Evolutionary conservation across 1,140 invertebrate genomes (phyloP).

Genomic region (Bombus turneri): DNA sequence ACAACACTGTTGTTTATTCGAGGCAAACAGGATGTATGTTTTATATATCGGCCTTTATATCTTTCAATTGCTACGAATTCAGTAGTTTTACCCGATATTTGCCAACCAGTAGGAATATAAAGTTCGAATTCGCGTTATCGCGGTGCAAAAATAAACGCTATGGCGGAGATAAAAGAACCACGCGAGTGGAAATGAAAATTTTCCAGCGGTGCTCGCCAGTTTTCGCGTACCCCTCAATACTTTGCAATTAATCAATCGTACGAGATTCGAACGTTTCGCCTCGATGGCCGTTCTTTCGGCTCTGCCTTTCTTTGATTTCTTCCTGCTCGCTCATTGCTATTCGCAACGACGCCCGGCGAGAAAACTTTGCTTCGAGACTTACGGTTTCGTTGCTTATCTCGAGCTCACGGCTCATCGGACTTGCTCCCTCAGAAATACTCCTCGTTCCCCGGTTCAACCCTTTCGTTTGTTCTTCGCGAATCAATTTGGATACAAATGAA

Average conservation of each 20-base stretch:
- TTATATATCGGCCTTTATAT: background rate
- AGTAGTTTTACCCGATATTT: background rate
- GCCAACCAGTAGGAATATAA: background rate
- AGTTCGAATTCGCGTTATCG: background rate
- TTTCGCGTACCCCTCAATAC: background rate
- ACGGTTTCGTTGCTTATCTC: constrained; percentile 16
- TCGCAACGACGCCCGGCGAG: background rate
- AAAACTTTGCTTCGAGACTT: background rate
- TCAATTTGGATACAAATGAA: background rate
- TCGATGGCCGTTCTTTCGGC: no score
- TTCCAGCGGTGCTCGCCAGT: background rate
- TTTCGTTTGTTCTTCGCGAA: background rate
- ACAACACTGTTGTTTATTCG: background rate
- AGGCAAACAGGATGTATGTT: no score
- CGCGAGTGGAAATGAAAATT: background rate
- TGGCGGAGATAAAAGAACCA: background rate
- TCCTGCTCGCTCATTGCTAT: background rate
- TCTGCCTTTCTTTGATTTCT: background rate
- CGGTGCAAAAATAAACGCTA: background rate
- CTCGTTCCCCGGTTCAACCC: background rate
- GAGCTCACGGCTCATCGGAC: background rate
- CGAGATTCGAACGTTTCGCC: background rate
- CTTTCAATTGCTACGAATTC: no score
- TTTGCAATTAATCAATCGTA: background rate
- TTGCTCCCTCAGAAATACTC: background rate